Percentiles rank a stretch among this genome's conserved stretches.
These are phyloP conservation scores for Dicrostonyx torquatus DNA, from an alignment of 2,797 vertebrate species.

Conservation along the genomic window DNA sequence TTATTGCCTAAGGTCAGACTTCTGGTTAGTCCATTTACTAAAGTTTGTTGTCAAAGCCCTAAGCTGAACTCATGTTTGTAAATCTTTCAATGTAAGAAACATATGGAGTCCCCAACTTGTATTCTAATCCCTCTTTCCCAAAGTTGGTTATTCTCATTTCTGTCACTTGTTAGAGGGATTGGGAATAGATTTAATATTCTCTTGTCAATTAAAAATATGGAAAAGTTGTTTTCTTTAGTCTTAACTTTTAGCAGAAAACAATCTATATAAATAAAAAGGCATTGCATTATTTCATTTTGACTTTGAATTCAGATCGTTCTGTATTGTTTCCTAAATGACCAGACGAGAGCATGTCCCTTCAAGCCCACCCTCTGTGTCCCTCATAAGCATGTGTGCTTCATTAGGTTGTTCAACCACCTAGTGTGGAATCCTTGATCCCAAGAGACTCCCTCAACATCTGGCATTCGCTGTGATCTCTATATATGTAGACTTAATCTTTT, in stretches of 20 bases:
- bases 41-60: constrained; percentile 78
- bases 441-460: constrained; percentile 85
- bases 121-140: constrained; percentile 66
- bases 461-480: constrained; percentile 81
- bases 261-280: background rate
- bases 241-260: constrained; percentile 42
- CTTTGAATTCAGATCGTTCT: constrained; percentile 59
- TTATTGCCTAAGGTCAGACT: constrained; percentile 89
- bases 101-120: constrained; percentile 56
- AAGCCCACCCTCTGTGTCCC: constrained; percentile 77
- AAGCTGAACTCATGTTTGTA: constrained; percentile 81
- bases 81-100: constrained; percentile 69
- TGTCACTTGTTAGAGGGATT: constrained; percentile 38
- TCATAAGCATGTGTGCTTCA: constrained; percentile 81
- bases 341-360: constrained; percentile 69
- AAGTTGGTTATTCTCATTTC: constrained; percentile 63
- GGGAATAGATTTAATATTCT: constrained; percentile 41
- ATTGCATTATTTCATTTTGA: constrained; percentile 38
- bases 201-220: background rate
- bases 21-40: constrained; percentile 87
- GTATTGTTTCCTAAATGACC: constrained; percentile 59
- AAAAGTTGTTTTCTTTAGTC: constrained; percentile 14
- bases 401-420: constrained; percentile 91
- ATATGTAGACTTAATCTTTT: constrained; percentile 73
- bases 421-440: constrained; percentile 84